phyloP scores from a whole-genome alignment of 2,888 invertebrate genomes.

The Acanthosoma haemorrhoidale region DNA sequence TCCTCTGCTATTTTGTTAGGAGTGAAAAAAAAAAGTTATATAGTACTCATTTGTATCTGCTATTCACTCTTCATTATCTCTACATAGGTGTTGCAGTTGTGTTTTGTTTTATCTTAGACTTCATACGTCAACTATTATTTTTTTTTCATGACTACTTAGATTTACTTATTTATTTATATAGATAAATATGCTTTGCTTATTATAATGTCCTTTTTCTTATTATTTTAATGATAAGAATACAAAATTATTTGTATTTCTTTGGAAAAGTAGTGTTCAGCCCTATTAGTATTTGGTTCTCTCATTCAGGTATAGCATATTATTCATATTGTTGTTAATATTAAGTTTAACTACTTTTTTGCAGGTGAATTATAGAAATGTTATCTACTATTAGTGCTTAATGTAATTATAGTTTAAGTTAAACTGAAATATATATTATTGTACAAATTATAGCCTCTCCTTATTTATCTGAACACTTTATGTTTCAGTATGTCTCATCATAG shows the following conservation, averaged over 20 bases:
- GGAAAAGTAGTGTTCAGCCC: background rate
- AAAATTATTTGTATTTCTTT: background rate
- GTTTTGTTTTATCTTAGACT: background rate
- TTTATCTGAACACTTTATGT: background rate
- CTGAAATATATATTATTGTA: too few species aligned
- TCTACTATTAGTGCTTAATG: too few species aligned
- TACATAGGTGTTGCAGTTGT: background rate
- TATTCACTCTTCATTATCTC: background rate
- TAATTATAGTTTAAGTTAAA: too few species aligned
- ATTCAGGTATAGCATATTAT: conserved; percentile 3
- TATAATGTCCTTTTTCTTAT: background rate
- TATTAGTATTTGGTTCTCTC: conserved; percentile 2
- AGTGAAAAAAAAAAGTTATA: background rate
- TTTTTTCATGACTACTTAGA: background rate
- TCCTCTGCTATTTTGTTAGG: too few species aligned
- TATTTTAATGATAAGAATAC: background rate
- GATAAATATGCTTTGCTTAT: too few species aligned
- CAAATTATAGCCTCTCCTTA: background rate
- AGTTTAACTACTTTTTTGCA: background rate
- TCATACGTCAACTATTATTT: background rate
- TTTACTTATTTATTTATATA: background rate
- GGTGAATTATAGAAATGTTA: too few species aligned
- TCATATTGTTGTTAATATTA: background rate
- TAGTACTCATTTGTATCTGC: background rate
- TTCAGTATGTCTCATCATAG: conserved; percentile 87